These are phyloP conservation scores for Agrilus mali DNA, from an alignment of 2,888 invertebrate genomes.

Conservation along the genomic window DNA sequence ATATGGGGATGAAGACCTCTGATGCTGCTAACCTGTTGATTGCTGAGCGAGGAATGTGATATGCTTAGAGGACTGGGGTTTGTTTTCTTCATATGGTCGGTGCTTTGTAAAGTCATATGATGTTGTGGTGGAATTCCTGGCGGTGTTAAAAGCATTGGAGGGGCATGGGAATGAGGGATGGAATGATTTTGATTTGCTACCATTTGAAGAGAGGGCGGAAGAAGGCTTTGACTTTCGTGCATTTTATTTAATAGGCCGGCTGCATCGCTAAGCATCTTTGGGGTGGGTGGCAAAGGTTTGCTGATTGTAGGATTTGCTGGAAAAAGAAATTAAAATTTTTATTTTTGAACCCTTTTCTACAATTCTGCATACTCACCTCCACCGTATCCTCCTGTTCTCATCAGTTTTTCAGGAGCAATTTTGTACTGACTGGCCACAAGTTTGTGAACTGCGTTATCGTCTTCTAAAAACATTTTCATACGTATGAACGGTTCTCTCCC, in stretches of 20 bases:
- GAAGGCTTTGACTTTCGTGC: constrained; percentile 52
- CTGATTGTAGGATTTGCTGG: constrained; percentile 28
- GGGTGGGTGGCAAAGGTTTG: constrained; percentile 68
- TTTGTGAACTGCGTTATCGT: constrained; percentile 90
- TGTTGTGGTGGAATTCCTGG: constrained; percentile 68
- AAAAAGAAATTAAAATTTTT: not conserved
- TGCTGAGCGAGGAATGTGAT: constrained; percentile 45
- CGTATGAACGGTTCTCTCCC: constrained; percentile 93
- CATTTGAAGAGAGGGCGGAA: constrained; percentile 40
- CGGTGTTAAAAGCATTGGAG: constrained; percentile 60
- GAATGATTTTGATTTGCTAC: constrained; percentile 31
- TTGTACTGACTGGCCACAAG: constrained; percentile 94
- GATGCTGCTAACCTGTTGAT: constrained; percentile 47
- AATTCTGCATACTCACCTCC: constrained; percentile 48
- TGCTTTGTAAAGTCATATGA: constrained; percentile 50
- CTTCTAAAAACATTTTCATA: constrained; percentile 96
- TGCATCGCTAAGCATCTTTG: constrained; percentile 66
- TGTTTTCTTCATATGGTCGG: constrained; percentile 44
- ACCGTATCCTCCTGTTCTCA: constrained; percentile 91
- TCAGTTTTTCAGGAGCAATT: constrained; percentile 93
- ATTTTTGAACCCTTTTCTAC: no score
- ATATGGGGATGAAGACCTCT: constrained; percentile 70
- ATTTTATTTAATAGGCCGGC: constrained; percentile 52
- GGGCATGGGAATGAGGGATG: constrained; percentile 37
- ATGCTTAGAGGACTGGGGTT: constrained; percentile 42